Evolutionary conservation across 2,113 vertebrate species (phyloP).

Genomic region (Psettodes erumei): DNA sequence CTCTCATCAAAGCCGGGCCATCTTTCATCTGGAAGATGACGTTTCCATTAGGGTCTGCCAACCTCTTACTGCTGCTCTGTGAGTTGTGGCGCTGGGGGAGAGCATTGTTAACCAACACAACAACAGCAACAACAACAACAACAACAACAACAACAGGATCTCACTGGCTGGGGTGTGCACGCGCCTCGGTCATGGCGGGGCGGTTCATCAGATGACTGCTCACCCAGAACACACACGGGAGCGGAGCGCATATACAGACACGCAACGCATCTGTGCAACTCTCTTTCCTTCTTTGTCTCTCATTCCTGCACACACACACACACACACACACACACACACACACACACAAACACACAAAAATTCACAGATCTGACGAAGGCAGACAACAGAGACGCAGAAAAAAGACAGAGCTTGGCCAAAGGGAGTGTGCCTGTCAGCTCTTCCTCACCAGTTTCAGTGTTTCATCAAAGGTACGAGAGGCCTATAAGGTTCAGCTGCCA

Average conservation of each 20-base stretch:
- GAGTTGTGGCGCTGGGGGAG: conserved; percentile 77
- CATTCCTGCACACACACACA: conserved; percentile 44
- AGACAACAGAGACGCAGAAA: conserved; percentile 54
- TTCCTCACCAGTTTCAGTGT: conserved; percentile 60
- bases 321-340: conserved; percentile 28
- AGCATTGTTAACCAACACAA: conserved; percentile 75
- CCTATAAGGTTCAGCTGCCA: conserved; percentile 70
- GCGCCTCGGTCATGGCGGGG: conserved; percentile 29
- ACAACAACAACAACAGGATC: conserved; percentile 49
- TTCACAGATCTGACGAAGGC: conserved; percentile 62
- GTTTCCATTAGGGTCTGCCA: conserved; percentile 84
- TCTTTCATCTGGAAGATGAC: conserved; percentile 81
- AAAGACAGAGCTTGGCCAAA: conserved; percentile 59
- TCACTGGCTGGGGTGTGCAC: conserved; percentile 43
- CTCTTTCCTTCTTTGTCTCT: conserved; percentile 25
- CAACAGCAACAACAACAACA: conserved; percentile 61
- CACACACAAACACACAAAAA: conserved; percentile 44
- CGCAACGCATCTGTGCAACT: conserved; percentile 6
- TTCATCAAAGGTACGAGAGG: conserved; percentile 75
- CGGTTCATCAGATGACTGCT: conserved; percentile 73
- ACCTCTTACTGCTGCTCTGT: conserved; percentile 74
- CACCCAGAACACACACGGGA: conserved; percentile 65
- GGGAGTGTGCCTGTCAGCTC: conserved; percentile 61
- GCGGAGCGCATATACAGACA: conserved; percentile 25
- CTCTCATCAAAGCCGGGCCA: conserved; percentile 72